phyloP scores from a whole-genome alignment of 2,797 vertebrate genomes.

The Coilia nasus region DNA sequence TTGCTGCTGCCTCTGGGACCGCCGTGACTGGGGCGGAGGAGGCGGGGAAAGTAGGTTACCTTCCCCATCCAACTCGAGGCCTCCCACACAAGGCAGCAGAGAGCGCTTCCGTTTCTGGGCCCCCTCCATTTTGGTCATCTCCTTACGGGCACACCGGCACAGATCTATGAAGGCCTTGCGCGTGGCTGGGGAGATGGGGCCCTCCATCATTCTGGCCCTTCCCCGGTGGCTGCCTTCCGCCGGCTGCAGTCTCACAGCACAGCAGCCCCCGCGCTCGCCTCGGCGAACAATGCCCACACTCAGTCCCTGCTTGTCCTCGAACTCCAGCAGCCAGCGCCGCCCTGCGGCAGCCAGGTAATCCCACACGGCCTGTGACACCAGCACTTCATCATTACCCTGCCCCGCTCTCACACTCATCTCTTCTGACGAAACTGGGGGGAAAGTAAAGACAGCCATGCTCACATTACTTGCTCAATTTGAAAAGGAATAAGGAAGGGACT shows the following conservation, averaged over 20 bases:
- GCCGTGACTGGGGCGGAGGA: conserved; percentile 71
- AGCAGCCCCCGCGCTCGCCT: conserved; percentile 92
- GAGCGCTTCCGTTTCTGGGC: conserved; percentile 85
- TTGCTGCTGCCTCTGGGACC: conserved; percentile 81
- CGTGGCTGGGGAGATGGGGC: conserved; percentile 74
- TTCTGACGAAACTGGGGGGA: conserved; percentile 78
- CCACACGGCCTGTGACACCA: conserved; percentile 94
- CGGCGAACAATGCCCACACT: conserved; percentile 86
- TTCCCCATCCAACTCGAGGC: conserved; percentile 77
- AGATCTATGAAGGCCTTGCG: conserved; percentile 93
- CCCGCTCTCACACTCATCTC: conserved; percentile 84
- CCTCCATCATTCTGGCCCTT: conserved; percentile 74
- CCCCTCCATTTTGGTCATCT: conserved; percentile 90
- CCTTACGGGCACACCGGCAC: conserved; percentile 85
- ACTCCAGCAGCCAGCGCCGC: conserved; percentile 87
- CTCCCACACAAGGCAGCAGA: conserved; percentile 81
- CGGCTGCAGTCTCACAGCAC: conserved; percentile 86
- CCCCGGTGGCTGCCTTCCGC: conserved; percentile 75
- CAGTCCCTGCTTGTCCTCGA: conserved; percentile 90
- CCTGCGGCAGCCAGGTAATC: conserved; percentile 91
- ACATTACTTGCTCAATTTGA: background rate
- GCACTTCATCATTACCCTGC: conserved; percentile 91
- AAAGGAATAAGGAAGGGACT: background rate
- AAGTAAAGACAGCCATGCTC: background rate
- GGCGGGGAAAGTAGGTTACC: conserved; percentile 73